Evolutionary conservation across 2,888 invertebrate genomes (phyloP), one percentile per base, ranked within the genome.

Genomic region (Mythimna loreyi): DNA sequence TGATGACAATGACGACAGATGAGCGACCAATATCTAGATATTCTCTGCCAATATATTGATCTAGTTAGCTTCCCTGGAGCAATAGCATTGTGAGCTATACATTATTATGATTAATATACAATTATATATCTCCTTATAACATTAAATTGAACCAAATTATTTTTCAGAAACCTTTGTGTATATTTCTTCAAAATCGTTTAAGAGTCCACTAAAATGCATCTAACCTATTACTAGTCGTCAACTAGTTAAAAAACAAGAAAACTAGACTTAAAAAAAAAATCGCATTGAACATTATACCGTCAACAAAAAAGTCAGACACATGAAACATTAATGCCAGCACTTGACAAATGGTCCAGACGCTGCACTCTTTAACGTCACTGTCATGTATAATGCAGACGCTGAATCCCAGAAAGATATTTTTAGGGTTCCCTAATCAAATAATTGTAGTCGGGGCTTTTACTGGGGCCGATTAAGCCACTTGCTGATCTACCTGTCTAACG

Each of bases 291-390:
- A 66, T 66, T 60, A 71, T 75, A 64, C 66, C n/a, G 71, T 50
- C 40, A 60, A 74, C 62, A 53, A 72, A 81, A 80, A 74, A 85
- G 69, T 81, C 78, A 80, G 80, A 83, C 78, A 72, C 84, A 92
- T 92, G 90, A 92, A 91, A 90, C 82, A 93, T 93, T 89, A 83
- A 92, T 92, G 85, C 65, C 59, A 76, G 64, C 86, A 87, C 83
- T 88, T 94, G 93, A 94, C 93, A 94, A 92, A 94, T 93, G 90
- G 80, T 79, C 86, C 86, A 89, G 90, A 90, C 91, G 77, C 78
- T 94, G 94, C 94, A 94, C 89, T 88, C 84, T 84, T 92, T 90
- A 92, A 72, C 89, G 91, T 91, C 92, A 86, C 57, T 86, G 84
- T 90, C 81, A 78, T 70, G 91, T 86, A 91, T 92, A 91, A 91